These are phyloP conservation scores for Amphipyra berbera DNA, from an alignment of 2,888 invertebrate genomes.

Conservation along the genomic window DNA sequence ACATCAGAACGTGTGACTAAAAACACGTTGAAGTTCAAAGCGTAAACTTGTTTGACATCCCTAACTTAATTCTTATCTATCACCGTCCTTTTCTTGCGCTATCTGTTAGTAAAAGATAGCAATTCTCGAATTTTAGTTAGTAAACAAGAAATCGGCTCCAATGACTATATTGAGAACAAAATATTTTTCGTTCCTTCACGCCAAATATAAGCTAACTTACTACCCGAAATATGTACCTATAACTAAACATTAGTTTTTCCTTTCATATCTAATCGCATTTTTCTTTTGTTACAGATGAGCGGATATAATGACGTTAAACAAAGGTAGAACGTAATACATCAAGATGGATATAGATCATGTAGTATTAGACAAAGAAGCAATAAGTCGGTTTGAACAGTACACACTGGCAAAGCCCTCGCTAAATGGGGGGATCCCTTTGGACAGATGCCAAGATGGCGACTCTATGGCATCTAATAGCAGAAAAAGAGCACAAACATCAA, in stretches of 20 bases:
- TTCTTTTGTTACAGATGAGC: constrained; percentile 84
- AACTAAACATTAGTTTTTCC: background rate
- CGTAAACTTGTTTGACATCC: too few relatives aligned
- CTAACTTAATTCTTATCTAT: too few relatives aligned
- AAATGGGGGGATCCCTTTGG: constrained; percentile 88
- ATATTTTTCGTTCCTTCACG: constrained; percentile 11
- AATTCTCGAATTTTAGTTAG: too few relatives aligned
- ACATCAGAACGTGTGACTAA: too few relatives aligned
- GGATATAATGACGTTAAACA: constrained; percentile 75
- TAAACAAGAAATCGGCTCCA: too few relatives aligned
- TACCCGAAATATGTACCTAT: background rate
- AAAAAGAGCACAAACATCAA: constrained; percentile 84
- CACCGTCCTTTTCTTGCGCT: too few relatives aligned
- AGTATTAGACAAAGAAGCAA: constrained; percentile 87
- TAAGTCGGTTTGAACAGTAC: constrained; percentile 87
- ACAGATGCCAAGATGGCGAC: constrained; percentile 88
- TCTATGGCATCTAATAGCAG: constrained; percentile 86
- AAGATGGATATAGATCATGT: constrained; percentile 88
- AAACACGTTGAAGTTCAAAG: too few relatives aligned
- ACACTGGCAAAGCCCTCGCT: constrained; percentile 85
- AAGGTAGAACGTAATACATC: constrained; percentile 73
- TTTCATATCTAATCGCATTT: constrained; percentile 41
- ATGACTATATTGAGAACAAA: background rate
- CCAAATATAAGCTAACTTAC: too few relatives aligned
- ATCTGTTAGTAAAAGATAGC: too few relatives aligned